A percentile compares a stretch with the other conserved stretches of the same genome.
phyloP scores from a whole-genome alignment of 2,888 invertebrate species.

The Eristalis arbustorum region DNA sequence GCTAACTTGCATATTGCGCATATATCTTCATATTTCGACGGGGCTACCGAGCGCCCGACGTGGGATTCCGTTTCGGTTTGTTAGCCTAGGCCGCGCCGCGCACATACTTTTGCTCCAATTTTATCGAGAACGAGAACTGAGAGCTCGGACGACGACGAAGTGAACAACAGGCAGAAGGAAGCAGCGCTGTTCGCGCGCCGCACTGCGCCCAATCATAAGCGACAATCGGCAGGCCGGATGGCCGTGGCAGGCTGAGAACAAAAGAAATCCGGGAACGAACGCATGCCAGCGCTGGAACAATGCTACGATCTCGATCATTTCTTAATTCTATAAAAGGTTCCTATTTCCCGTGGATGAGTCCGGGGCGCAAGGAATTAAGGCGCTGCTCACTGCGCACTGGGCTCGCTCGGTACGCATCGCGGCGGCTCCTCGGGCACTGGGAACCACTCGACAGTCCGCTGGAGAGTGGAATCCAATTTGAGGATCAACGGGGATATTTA shows the following conservation, averaged over 20 bases:
- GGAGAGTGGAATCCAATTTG: slow-evolving; percentile 9
- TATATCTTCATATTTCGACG: slow-evolving; percentile 56
- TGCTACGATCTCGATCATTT: slow-evolving; percentile 67
- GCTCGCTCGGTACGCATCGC: slow-evolving; percentile 19
- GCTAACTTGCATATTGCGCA: slow-evolving; percentile 57
- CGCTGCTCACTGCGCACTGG: not conserved
- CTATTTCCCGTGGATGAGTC: slow-evolving; percentile 20
- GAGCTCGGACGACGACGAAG: not conserved
- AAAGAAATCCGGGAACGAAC: slow-evolving; percentile 66
- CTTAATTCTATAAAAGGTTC: slow-evolving; percentile 69
- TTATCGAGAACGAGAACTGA: slow-evolving; percentile 26
- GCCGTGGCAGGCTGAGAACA: slow-evolving; percentile 21
- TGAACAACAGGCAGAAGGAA: slow-evolving; percentile 12
- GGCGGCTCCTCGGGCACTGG: slow-evolving; percentile 5
- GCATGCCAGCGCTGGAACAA: slow-evolving; percentile 42
- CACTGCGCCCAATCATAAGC: slow-evolving; percentile 64
- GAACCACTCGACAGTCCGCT: not conserved
- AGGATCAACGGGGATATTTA: slow-evolving; percentile 29
- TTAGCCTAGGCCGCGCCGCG: slow-evolving; percentile 40
- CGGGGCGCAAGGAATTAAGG: slow-evolving; percentile 14
- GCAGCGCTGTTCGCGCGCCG: slow-evolving; percentile 52
- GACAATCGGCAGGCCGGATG: slow-evolving; percentile 53
- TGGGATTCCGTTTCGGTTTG: slow-evolving; percentile 62
- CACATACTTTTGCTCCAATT: slow-evolving; percentile 67
- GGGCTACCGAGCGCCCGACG: slow-evolving; percentile 11